Percentiles rank a stretch among this genome's conserved stretches.
Evolutionary conservation across 2,113 vertebrate species (phyloP).

Genomic region (Echinops telfairi): DNA sequence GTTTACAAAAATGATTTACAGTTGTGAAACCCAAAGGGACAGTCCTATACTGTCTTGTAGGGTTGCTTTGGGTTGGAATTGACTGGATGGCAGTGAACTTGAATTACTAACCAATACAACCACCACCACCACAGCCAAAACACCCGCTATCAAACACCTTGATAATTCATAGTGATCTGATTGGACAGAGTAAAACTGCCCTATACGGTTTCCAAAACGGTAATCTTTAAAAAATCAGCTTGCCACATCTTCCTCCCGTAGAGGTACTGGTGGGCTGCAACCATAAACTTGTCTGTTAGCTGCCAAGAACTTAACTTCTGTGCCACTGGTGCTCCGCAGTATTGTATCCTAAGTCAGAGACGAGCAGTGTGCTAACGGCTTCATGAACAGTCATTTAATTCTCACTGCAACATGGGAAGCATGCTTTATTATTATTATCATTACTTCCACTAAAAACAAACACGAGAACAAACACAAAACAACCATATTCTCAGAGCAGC

Average conservation of each 20-base stretch:
- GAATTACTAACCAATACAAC: not conserved
- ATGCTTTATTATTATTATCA: conserved; percentile 42
- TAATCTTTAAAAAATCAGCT: too few species aligned
- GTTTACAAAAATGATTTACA: too few species aligned
- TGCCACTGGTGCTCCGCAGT: not conserved
- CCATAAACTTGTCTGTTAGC: not conserved
- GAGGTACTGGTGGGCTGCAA: not conserved
- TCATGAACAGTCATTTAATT: not conserved
- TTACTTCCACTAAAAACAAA: conserved; percentile 13
- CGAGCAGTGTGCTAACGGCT: not conserved
- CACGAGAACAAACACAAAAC: not conserved
- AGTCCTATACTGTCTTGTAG: too few species aligned
- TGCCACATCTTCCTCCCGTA: too few species aligned
- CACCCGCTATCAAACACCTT: not conserved
- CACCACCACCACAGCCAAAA: not conserved
- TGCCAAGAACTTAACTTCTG: not conserved
- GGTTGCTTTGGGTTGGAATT: too few species aligned
- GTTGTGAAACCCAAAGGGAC: too few species aligned
- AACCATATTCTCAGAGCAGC: conserved; percentile 37
- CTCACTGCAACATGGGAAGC: not conserved
- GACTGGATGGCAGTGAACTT: too few species aligned
- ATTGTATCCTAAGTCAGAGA: not conserved
- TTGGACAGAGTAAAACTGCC: not conserved
- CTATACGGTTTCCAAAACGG: not conserved
- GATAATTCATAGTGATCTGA: not conserved